Base-by-base conservation (phyloP, 64 coral and sea anemone species). In the Montipora capricornis region DNA sequence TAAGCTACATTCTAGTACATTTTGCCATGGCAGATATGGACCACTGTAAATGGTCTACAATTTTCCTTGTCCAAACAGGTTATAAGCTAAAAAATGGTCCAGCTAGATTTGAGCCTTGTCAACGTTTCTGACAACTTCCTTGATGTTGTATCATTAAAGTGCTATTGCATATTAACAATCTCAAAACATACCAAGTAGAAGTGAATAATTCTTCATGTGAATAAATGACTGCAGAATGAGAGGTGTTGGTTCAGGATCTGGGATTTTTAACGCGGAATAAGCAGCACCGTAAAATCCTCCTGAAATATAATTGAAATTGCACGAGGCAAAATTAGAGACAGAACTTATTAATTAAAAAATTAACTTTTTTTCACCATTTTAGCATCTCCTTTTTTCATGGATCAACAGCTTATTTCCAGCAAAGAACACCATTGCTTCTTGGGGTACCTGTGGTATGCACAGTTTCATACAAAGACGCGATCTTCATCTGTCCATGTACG, bases 221-320 rank as follows among this genome's bases (percentile, higher is more conserved):
- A 83, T 97, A 12, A 97, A 53, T 76, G 95, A 89, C 81, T 97
- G 95, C 6, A 97, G 89, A 74, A 97, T 94, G 62, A 97, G 95
- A 45, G 95, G 95, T 37, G 95, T 97, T 49, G 95, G 95, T 52
- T 89, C 67, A 60, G 95, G 95, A 58, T 94, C 88, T 10, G 93
- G 95, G 15, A 93, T 93, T 2, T 75, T 81, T 45, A 97, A 71
- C 9, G 95, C 92, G 44, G 95, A 89, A 20, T 47, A 77, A 73
- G 82, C 87, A 3, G 95, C 92, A 49, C 95, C 95, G 92, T 91
- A 94, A 68, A 97, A 92, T 55, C 88, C 92, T 20, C 95, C 95
- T 97, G 57, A 20, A 47, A 69, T 84, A 44, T 44, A 68, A 84
- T 6, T 67, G 49, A 15, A 83, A 61, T 15, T 9, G 16, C 10